phyloP scores from a whole-genome alignment of 2,113 vertebrate genomes.

The Phalacrocorax aristotelis region DNA sequence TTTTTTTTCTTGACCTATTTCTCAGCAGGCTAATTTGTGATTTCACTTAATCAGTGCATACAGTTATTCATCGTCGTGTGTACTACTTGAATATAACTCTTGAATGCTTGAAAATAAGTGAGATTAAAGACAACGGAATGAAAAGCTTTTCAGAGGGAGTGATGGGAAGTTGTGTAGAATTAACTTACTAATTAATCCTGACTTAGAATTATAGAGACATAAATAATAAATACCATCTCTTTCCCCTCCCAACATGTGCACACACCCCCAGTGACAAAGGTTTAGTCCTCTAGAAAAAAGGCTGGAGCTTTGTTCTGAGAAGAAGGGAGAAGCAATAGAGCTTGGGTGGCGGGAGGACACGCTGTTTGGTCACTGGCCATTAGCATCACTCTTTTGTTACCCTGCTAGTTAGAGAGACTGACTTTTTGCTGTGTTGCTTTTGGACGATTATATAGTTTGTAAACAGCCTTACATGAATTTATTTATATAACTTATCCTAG shows the following conservation, averaged over 20 bases:
- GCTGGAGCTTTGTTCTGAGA: neutral
- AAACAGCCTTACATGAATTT: neutral
- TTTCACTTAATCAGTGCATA: neutral
- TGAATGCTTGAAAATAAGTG: neutral
- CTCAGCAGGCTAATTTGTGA: neutral
- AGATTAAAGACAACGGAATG: neutral
- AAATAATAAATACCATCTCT: neutral
- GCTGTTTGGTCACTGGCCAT: fast-evolving
- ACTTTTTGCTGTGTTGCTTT: neutral
- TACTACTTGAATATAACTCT: neutral
- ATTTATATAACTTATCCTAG: neutral
- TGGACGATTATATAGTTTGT: neutral
- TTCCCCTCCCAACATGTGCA: fast-evolving
- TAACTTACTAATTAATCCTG: neutral
- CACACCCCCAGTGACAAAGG: neutral
- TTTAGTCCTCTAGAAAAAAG: neutral
- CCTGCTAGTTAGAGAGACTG: neutral
- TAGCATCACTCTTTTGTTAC: neutral
- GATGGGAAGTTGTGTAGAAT: neutral
- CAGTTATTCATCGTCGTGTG: neutral
- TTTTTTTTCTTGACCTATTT: neutral
- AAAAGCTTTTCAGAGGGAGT: neutral
- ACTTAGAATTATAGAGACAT: neutral
- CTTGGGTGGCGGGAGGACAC: neutral
- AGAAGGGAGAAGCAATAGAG: neutral